A percentile compares a stretch with the other conserved stretches of the same genome.
phyloP scores from a whole-genome alignment of 2,888 invertebrate genomes.

The Coleophora flavipennella region DNA sequence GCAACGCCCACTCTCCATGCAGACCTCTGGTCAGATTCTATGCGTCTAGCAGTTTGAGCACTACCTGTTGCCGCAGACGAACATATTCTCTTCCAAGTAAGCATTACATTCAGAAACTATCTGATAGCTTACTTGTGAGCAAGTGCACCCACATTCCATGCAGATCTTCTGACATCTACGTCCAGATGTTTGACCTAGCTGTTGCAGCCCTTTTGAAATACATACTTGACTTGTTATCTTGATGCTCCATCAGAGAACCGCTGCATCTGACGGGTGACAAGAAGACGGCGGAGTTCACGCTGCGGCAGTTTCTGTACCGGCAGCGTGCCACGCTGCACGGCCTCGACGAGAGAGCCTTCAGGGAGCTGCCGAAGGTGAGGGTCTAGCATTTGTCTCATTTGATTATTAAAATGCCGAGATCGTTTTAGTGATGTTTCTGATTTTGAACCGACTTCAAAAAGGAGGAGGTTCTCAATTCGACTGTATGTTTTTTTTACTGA shows the following conservation, averaged over 20 bases:
- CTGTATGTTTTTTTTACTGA: too few species aligned
- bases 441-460: too few species aligned
- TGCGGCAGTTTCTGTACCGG: conserved; percentile 78
- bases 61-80: conserved; percentile 82
- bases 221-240: not conserved
- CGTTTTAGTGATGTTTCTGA: too few species aligned
- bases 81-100: conserved; percentile 81
- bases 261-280: conserved; percentile 42
- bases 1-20: conserved; percentile 85
- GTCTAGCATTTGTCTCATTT: too few species aligned
- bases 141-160: conserved; percentile 83
- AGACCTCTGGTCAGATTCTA: conserved; percentile 86
- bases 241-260: conserved; percentile 47
- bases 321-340: conserved; percentile 84
- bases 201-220: too few species aligned
- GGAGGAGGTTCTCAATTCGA: too few species aligned
- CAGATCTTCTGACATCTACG: conserved; percentile 88
- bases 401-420: too few species aligned
- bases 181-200: conserved; percentile 86
- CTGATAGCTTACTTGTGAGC: too few species aligned
- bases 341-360: conserved; percentile 81
- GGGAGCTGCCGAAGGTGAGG: conserved; percentile 83
- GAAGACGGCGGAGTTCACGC: conserved; percentile 74
- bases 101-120: too few species aligned
- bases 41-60: conserved; percentile 88